Evolutionary conservation across 1,140 invertebrate species (phyloP).

Genomic region (Potamilus streckersoni): DNA sequence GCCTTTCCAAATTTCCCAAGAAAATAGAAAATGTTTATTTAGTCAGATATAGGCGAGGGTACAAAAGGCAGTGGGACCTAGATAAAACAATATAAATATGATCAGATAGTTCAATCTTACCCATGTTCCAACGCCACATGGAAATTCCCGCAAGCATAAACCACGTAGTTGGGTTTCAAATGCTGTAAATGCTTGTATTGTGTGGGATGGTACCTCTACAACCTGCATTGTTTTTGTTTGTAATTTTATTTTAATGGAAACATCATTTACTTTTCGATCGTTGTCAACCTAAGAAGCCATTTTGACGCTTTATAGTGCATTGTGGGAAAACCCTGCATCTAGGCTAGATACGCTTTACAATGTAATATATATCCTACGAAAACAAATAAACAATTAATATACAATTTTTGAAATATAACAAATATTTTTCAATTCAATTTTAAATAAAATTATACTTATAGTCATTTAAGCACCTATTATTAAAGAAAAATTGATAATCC

Average conservation of each 20-base stretch:
- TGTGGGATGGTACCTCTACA: constrained; percentile 33
- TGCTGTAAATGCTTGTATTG: constrained; percentile 46
- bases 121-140: constrained; percentile 62
- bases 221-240: constrained; percentile 8
- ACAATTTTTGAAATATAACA: too few species aligned
- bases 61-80: too few species aligned
- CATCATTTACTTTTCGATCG: constrained; percentile 7
- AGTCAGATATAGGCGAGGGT: not conserved
- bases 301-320: constrained; percentile 39
- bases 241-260: not conserved
- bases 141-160: constrained; percentile 62
- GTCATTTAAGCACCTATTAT: too few species aligned
- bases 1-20: too few species aligned
- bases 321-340: too few species aligned
- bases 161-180: constrained; percentile 61
- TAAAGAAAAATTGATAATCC: too few species aligned
- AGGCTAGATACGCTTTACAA: too few species aligned
- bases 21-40: not conserved
- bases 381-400: too few species aligned
- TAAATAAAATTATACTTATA: too few species aligned
- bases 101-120: constrained; percentile 32
- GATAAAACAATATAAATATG: not conserved
- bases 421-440: too few species aligned
- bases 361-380: too few species aligned
- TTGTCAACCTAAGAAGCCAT: constrained; percentile 47